These are phyloP conservation scores for Tetragonisca angustula DNA, from an alignment of 2,888 invertebrate species.

Conservation along the genomic window DNA sequence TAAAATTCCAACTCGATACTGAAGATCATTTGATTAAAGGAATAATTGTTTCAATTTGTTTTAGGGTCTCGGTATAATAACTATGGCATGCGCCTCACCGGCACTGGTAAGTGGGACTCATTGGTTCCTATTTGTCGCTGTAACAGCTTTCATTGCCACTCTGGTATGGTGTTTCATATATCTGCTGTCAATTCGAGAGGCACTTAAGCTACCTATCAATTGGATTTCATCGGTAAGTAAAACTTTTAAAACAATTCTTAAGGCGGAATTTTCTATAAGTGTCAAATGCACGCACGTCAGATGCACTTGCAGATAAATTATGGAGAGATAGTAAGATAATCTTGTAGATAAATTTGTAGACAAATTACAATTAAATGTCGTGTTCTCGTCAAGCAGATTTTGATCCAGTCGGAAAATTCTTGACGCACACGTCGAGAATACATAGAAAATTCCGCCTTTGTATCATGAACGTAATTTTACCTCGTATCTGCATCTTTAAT, in stretches of 20 bases:
- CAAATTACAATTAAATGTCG: too few species aligned
- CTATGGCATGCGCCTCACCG: constrained; percentile 93
- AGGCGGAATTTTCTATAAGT: too few species aligned
- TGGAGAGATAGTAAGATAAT: too few species aligned
- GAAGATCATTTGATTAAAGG: neutral
- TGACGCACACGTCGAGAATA: too few species aligned
- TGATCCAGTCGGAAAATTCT: too few species aligned
- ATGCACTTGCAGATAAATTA: too few species aligned
- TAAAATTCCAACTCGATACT: too few species aligned
- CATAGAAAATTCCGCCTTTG: too few species aligned
- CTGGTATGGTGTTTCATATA: constrained; percentile 93
- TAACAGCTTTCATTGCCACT: constrained; percentile 92
- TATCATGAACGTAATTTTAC: too few species aligned
- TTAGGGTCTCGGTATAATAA: constrained; percentile 93
- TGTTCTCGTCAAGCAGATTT: too few species aligned
- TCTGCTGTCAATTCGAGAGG: constrained; percentile 91
- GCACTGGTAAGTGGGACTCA: constrained; percentile 87
- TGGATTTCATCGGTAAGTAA: constrained; percentile 92
- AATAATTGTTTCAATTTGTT: constrained; percentile 78
- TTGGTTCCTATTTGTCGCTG: constrained; percentile 94
- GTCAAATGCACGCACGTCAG: too few species aligned
- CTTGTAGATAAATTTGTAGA: too few species aligned
- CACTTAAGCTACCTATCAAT: constrained; percentile 91
- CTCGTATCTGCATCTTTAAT: constrained; percentile 64
- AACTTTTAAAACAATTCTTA: neutral